Base-by-base conservation (phyloP, 2,113 vertebrate genomes). In the Centrocercus urophasianus region DNA sequence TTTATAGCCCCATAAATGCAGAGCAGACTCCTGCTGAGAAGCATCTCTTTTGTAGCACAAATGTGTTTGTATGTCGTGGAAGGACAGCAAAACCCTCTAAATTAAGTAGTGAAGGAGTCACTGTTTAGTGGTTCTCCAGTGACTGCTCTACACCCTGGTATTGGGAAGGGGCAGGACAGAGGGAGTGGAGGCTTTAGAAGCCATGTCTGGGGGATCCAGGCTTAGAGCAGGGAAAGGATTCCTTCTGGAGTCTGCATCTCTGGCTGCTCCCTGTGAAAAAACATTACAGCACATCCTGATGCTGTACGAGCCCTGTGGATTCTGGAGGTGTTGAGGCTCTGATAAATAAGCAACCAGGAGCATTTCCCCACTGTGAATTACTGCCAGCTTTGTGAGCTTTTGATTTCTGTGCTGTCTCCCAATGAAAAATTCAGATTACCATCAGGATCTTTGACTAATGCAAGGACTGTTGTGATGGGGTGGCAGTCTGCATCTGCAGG, bases 401-500 rank as follows among this genome's bases (percentile, higher is more conserved):
- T 85, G 84, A 17, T 25, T 89, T 83, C 15, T 78, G 13, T 74
- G 91, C 73, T 47, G 78, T 93, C 95, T 96, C 91, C 89, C 61
- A 48, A 61, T 84, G 78, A 86, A 88, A 86, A 92, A 94, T 89
- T 40, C 72, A 96, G 87, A 89, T 96, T 90, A 56, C 87, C 93
- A 86, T 90, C 82, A 45, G 76, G 85, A 63, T 83, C 87, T 84
- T 56, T 89, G 89, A 75, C 79, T 85, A 52, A 78, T 25, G 72
- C 75, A 30, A 61, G 69, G 95, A 7, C 90, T 71, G 13, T 86
- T 86, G 34, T 42, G 82, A 17, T 64, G 93, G 74, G 78, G 79
- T 71, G 93, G 78, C 78, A 83, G 60, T 86, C 88, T 86, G 82
- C 69, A 64, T 74, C 64, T 67, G 56, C 89, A n/a, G 74, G 78